Conservation (phyloP, 2,888 invertebrate species). For the Zygothrica quintamaculata region DNA sequence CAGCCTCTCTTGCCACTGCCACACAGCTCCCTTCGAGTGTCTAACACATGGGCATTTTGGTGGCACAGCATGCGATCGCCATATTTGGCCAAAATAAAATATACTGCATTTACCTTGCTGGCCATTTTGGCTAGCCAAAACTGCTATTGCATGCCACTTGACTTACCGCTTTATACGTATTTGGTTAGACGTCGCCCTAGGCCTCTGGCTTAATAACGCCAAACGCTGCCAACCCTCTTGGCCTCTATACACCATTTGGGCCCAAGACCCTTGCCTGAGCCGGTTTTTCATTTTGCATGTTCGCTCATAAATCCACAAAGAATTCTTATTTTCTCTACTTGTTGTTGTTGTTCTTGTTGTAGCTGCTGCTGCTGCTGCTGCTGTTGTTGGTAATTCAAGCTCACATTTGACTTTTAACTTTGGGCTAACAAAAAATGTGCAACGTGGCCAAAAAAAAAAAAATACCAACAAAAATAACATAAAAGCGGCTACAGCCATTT, state of each 20-base stretch:
- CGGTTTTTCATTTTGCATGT: slow-evolving; percentile 72
- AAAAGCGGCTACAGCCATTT: slow-evolving; percentile 63
- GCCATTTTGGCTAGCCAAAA: slow-evolving; percentile 59
- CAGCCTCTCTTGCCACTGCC: slow-evolving; percentile 21
- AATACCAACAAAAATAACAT: slow-evolving; percentile 14
- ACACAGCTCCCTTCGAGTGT: too few relatives aligned
- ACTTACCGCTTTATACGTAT: slow-evolving; percentile 75
- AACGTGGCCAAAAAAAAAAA: slow-evolving; percentile 65
- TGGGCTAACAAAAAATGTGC: slow-evolving; percentile 68
- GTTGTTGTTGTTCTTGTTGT: slow-evolving; percentile 5
- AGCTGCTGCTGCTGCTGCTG: slow-evolving; percentile 29
- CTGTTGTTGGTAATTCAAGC: slow-evolving; percentile 65
- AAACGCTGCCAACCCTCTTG: not conserved
- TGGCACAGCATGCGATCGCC: slow-evolving; percentile 75
- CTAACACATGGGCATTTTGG: slow-evolving; percentile 51
- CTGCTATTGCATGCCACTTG: slow-evolving; percentile 76
- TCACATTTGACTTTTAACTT: slow-evolving; percentile 80
- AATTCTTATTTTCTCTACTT: slow-evolving; percentile 68
- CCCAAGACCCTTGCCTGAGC: slow-evolving; percentile 55
- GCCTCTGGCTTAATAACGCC: slow-evolving; percentile 49
- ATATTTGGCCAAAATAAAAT: slow-evolving; percentile 74
- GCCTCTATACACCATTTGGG: not conserved
- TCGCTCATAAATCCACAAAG: slow-evolving; percentile 75
- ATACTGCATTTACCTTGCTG: slow-evolving; percentile 71
- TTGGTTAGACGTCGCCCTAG: slow-evolving; percentile 80